Evolutionary conservation across 2,797 vertebrate species (phyloP).

Genomic region (Cichlasoma orientale): DNA sequence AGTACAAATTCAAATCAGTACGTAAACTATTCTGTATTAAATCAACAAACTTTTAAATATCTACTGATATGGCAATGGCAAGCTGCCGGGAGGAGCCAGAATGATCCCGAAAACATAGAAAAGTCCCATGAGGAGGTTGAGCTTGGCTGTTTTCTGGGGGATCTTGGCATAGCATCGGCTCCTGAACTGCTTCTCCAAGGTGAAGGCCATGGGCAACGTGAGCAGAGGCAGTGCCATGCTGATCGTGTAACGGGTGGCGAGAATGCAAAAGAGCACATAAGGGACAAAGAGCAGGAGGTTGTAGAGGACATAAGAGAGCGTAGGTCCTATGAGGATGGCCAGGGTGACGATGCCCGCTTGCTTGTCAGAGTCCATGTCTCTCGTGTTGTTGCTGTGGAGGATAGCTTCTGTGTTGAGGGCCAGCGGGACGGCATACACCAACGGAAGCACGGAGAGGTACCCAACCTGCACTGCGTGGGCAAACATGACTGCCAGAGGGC

Average conservation of each 20-base stretch:
- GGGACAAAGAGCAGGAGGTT: conserved; percentile 92
- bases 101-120: conserved; percentile 96
- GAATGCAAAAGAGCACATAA: conserved; percentile 92
- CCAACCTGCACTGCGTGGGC: conserved; percentile 96
- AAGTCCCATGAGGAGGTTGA: conserved; percentile 94
- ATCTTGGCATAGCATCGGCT: conserved; percentile 90
- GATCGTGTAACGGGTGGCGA: conserved; percentile 93
- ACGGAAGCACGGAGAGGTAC: conserved; percentile 89
- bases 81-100: conserved; percentile 87
- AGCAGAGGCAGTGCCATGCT: conserved; percentile 96
- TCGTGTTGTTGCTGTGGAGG: conserved; percentile 98
- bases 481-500: conserved; percentile 96
- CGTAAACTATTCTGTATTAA: conserved; percentile 67
- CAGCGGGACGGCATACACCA: conserved; percentile 93
- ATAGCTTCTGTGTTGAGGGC: conserved; percentile 98
- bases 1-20: conserved; percentile 64
- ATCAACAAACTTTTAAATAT: conserved; percentile 30
- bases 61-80: conserved; percentile 83
- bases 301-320: conserved; percentile 92
- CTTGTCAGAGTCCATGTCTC: conserved; percentile 96
- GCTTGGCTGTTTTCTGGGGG: conserved; percentile 95
- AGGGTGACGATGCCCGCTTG: conserved; percentile 96
- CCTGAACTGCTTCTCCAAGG: conserved; percentile 93
- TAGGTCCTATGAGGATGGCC: conserved; percentile 94
- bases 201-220: conserved; percentile 96